These are phyloP conservation scores for Clanis bilineata DNA, from an alignment of 2,888 invertebrate genomes.

Conservation along the genomic window DNA sequence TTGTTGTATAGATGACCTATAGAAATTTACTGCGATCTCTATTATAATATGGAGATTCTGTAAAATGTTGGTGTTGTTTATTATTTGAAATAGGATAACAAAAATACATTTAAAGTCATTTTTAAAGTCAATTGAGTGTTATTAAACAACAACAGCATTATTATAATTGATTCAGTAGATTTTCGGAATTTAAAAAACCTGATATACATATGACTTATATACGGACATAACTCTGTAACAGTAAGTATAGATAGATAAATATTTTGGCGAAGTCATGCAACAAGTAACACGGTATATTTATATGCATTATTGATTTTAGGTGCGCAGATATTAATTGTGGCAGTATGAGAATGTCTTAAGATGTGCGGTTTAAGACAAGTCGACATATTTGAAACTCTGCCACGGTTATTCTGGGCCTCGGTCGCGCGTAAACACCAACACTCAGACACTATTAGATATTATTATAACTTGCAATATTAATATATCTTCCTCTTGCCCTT, in stretches of 20 bases:
- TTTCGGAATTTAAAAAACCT: no score
- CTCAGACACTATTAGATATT: conserved; percentile 48
- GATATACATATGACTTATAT: no score
- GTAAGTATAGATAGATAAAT: not conserved
- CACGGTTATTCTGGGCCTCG: conserved; percentile 68
- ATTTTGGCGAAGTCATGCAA: not conserved
- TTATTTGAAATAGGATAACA: no score
- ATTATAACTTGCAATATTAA: conserved; percentile 51
- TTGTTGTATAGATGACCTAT: no score
- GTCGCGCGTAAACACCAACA: conserved; percentile 69
- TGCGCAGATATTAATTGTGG: conserved; percentile 45
- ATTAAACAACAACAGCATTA: no score
- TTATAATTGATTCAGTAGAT: no score
- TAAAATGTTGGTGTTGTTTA: no score
- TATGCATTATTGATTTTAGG: conserved; percentile 29
- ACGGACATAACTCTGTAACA: not conserved
- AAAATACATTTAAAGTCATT: no score
- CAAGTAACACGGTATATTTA: not conserved
- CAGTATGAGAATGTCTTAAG: conserved; percentile 53
- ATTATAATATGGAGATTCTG: no score
- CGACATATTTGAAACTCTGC: conserved; percentile 82
- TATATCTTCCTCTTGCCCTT: no score
- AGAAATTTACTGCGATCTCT: no score
- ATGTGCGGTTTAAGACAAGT: conserved; percentile 66
- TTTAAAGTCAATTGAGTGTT: no score